Conservation (phyloP, 2,113 vertebrate species). For the Thamnophis sirtalis region DNA sequence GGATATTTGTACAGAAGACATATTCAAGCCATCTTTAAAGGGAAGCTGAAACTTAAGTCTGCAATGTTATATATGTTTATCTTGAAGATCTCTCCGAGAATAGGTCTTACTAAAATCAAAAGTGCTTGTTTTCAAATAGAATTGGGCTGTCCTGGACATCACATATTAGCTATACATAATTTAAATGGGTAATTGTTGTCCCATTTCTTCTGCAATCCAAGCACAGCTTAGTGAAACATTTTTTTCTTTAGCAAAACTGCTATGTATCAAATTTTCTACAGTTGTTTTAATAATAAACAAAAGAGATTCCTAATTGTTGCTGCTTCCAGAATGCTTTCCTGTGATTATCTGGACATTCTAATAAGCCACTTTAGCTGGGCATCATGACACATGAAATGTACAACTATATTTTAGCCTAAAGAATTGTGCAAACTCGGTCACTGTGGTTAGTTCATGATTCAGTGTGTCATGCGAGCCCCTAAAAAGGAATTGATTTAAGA, state of each 20-base stretch:
- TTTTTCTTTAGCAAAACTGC: background rate
- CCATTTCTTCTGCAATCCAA: constrained; percentile 8
- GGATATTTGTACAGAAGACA: background rate
- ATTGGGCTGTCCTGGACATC: background rate
- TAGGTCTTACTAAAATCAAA: background rate
- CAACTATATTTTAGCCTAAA: background rate
- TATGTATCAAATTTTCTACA: accelerated
- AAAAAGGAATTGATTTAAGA: background rate
- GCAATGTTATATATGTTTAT: background rate
- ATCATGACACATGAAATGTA: background rate
- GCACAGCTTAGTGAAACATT: background rate
- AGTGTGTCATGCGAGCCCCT: background rate
- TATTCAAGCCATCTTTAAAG: background rate
- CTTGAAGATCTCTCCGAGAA: background rate
- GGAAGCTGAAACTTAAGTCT: background rate
- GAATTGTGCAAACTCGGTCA: background rate
- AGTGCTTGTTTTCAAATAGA: background rate
- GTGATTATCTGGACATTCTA: background rate
- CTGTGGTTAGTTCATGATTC: background rate
- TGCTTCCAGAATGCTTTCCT: background rate
- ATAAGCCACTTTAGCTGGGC: background rate
- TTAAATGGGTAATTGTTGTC: background rate
- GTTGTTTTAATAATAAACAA: background rate
- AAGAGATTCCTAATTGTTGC: background rate
- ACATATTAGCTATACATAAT: background rate